Evolutionary conservation across 2,797 vertebrate genomes (phyloP).

Genomic region (Mus caroli): DNA sequence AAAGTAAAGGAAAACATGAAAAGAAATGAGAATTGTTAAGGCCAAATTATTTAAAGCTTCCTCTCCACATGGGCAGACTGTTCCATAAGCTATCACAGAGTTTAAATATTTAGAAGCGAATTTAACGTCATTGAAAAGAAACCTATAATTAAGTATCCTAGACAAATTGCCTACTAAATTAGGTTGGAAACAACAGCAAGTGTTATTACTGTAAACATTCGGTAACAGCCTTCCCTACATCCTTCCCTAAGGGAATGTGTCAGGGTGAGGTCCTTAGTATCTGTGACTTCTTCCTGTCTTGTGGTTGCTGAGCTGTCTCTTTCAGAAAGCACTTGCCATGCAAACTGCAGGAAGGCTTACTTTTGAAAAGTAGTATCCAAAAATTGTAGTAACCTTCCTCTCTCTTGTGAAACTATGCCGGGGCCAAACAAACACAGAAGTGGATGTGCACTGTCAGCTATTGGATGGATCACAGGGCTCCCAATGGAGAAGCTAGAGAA

Average conservation of each 20-base stretch:
- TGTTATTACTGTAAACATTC: background rate
- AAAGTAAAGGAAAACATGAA: background rate
- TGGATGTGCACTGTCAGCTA: too few species aligned
- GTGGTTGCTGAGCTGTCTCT: background rate
- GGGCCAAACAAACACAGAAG: too few species aligned
- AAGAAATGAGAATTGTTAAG: background rate
- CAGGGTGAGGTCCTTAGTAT: background rate
- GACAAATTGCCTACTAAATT: slow-evolving; percentile 1
- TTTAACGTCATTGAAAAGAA: background rate
- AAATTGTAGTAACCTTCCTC: background rate
- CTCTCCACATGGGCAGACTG: background rate
- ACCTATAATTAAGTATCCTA: background rate
- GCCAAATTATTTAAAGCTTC: background rate
- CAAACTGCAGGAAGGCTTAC: slow-evolving; percentile 20
- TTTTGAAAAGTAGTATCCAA: background rate
- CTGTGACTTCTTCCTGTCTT: background rate
- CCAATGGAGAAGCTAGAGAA: too few species aligned
- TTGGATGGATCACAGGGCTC: too few species aligned
- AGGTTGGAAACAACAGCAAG: slow-evolving; percentile 40
- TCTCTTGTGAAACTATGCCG: too few species aligned
- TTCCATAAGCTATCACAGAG: background rate
- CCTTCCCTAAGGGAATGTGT: background rate
- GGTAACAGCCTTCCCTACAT: background rate
- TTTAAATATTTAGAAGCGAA: background rate
- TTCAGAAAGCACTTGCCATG: background rate